Conservation (phyloP, 2,113 vertebrate species). For the Paradisaea rubra region DNA sequence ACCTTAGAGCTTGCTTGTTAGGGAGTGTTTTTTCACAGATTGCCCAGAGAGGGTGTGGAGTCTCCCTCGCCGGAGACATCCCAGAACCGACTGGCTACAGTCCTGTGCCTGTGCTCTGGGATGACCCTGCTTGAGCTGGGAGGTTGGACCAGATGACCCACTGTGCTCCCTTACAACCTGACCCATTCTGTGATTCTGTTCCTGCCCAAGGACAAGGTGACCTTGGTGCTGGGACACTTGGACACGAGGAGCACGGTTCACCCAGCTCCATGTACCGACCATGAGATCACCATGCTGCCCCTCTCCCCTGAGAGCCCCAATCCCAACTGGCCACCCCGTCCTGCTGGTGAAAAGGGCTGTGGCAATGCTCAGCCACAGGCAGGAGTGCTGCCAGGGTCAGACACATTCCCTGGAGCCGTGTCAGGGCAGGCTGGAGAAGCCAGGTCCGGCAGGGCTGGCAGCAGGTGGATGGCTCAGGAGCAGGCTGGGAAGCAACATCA, state of each 20-base stretch:
- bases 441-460: fast-evolving
- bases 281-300: fast-evolving
- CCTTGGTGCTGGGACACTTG: fast-evolving
- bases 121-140: not conserved
- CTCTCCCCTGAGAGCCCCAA: fast-evolving
- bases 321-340: fast-evolving
- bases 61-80: not conserved
- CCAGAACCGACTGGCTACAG: not conserved
- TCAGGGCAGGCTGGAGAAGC: not conserved
- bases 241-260: fast-evolving
- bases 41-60: not conserved
- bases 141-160: not conserved
- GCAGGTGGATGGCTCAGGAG: not conserved
- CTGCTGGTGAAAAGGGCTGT: fast-evolving
- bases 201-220: not conserved
- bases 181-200: not conserved
- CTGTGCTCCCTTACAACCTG: not conserved
- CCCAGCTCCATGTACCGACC: fast-evolving
- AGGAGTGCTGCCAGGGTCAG: not conserved
- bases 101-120: not conserved
- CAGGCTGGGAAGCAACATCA: not conserved
- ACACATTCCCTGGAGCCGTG: fast-evolving
- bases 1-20: not conserved
- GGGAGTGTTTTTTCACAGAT: not conserved
- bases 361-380: fast-evolving